Conservation (phyloP, 1,140 invertebrate genomes). For the Bombus pascuorum region DNA sequence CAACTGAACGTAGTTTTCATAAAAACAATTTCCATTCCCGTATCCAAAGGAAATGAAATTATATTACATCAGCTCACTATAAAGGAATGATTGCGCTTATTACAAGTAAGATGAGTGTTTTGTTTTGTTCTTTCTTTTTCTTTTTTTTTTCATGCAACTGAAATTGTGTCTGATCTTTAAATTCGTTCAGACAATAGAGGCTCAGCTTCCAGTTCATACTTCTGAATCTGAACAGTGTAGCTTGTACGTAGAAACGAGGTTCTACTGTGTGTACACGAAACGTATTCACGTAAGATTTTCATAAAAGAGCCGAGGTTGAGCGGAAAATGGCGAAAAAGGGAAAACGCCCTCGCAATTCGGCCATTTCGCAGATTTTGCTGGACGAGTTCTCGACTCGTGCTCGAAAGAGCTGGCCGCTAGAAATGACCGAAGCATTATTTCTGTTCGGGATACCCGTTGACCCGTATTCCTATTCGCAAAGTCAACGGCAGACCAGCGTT, state of each 20-base stretch:
- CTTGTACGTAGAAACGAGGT: too few species aligned
- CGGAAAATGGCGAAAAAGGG: not conserved
- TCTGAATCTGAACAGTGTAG: too few species aligned
- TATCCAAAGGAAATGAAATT: not conserved
- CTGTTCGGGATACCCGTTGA: slow-evolving; percentile 55
- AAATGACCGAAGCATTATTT: slow-evolving; percentile 45
- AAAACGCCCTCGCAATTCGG: not conserved
- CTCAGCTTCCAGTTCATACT: too few species aligned
- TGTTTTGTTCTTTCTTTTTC: too few species aligned
- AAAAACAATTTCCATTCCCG: not conserved
- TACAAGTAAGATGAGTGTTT: too few species aligned
- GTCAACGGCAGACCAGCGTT: slow-evolving; percentile 53
- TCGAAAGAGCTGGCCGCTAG: not conserved
- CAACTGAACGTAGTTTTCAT: not conserved
- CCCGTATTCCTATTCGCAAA: slow-evolving; percentile 55
- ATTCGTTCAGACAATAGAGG: too few species aligned
- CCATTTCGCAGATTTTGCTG: not conserved
- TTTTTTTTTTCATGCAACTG: too few species aligned
- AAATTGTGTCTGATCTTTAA: too few species aligned
- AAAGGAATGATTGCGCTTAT: too few species aligned
- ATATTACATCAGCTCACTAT: not conserved
- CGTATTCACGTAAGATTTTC: not conserved
- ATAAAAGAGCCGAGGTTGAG: not conserved
- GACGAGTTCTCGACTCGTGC: not conserved
- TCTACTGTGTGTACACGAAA: not conserved